Base-by-base conservation (phyloP, 2,888 invertebrate genomes). In the Leptura quadrifasciata region DNA sequence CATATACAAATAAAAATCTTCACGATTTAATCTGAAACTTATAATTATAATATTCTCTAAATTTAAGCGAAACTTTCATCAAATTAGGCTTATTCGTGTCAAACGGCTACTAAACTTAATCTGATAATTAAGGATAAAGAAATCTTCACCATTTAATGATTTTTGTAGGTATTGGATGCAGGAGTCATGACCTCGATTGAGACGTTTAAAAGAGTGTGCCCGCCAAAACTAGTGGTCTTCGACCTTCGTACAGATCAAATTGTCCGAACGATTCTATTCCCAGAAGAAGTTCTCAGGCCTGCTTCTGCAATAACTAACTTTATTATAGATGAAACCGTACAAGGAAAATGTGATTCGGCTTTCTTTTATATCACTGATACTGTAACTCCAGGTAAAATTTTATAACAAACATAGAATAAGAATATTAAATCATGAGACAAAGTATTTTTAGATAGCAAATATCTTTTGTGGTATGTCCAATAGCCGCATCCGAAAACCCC, bases 311-410 rank as follows among this genome's bases (percentile, higher is more conserved):
- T 95, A 75, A 96, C 96, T 17, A 96, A 96, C 89, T 86, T 96
- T 75, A 91, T 95, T 18, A 91, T 96, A 77, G 96, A 96, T 84
- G 95, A 96, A 85, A 91, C 93, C 0, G 90, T 92, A 17, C 90
- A 91, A 39, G 91, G 92, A 1, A 91, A 91, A 57, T 96, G 96
- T 84, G 96, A 96, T 85, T 92, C 95, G 82, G 93, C 95, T 15
- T 94, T 94, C 85, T 92, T 94, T 0, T 96, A 96, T 88, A 94
- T 96, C 81, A 92, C 93, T 47, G 96, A 96, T 86, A 96, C 96
- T 0, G 94, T 95, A 20, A 95, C 95, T 77, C 94, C 95, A 84
- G 95, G 95, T 94, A 79, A 47, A 76, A 52, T 52, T 4, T 15
- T 15, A 15, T 31, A 2, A 5, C 27, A 31, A 31, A 31, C 8